Percentiles rank a stretch among this genome's conserved stretches.
Evolutionary conservation across 2,797 vertebrate genomes (phyloP).

Genomic region (Triplophysa yarkandensis): DNA sequence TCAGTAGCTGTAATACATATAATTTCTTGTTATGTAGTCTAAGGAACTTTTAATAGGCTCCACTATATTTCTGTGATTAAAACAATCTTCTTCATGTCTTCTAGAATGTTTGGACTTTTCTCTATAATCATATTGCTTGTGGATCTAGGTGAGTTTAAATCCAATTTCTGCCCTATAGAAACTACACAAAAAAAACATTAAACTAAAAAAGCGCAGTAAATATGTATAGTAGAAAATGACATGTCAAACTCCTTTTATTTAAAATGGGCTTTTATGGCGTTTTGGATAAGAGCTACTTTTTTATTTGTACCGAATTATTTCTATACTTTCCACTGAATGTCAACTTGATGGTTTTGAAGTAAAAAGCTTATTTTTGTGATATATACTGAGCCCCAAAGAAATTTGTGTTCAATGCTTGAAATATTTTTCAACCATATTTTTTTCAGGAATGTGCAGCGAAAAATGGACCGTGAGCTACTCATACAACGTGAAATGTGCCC

Average conservation of each 20-base stretch:
- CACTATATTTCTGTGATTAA: not conserved
- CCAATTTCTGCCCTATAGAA: not conserved
- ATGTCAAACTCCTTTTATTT: no score
- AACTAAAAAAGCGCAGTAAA: no score
- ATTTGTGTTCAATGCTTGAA: not conserved
- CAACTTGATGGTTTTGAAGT: no score
- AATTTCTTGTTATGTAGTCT: not conserved
- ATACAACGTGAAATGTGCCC: not conserved
- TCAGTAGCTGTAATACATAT: no score
- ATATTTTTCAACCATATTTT: not conserved
- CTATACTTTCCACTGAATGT: no score
- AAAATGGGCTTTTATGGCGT: no score
- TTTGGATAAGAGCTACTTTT: no score
- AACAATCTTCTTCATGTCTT: not conserved
- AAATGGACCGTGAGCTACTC: not conserved
- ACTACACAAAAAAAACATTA: not conserved
- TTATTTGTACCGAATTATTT: no score
- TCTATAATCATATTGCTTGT: not conserved
- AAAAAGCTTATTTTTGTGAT: no score
- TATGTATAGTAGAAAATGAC: no score
- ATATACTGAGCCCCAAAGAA: no score
- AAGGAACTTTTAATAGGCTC: not conserved
- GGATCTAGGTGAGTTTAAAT: not conserved
- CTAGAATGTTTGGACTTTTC: conserved; percentile 6
- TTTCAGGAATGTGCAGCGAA: not conserved